Conservation (phyloP, 2,113 vertebrate species). For the Xenopus borealis region DNA sequence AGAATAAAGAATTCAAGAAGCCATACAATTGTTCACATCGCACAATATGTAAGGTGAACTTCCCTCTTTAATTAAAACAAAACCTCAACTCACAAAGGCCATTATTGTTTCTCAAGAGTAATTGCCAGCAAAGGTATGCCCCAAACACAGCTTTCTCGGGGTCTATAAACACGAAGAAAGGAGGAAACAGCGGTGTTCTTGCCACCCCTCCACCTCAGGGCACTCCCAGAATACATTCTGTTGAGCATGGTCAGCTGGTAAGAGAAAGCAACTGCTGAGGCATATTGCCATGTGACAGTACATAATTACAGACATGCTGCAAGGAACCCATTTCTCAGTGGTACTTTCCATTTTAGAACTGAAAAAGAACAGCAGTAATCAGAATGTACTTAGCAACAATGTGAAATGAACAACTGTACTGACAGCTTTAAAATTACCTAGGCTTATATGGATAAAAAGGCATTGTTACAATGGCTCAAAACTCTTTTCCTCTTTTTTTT, state of each 20-base stretch:
- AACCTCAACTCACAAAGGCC: too few relatives aligned
- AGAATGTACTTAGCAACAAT: slow-evolving; percentile 13
- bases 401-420: slow-evolving; percentile 3
- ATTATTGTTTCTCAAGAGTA: too few relatives aligned
- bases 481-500: slow-evolving; percentile 55
- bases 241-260: not conserved
- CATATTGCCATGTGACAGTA: not conserved
- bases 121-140: too few relatives aligned
- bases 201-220: too few relatives aligned
- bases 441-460: slow-evolving; percentile 66
- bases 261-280: not conserved
- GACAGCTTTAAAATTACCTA: slow-evolving; percentile 30
- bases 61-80: too few relatives aligned
- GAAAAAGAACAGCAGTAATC: not conserved
- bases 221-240: not conserved
- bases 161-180: too few relatives aligned
- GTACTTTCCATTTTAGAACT: not conserved
- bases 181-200: too few relatives aligned
- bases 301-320: too few relatives aligned
- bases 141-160: too few relatives aligned
- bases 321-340: not conserved
- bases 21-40: too few relatives aligned
- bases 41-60: too few relatives aligned
- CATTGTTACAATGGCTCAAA: slow-evolving; percentile 79
- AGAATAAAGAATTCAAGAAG: too few relatives aligned